phyloP scores from a whole-genome alignment of 2,797 vertebrate genomes.

The Zalophus californianus region DNA sequence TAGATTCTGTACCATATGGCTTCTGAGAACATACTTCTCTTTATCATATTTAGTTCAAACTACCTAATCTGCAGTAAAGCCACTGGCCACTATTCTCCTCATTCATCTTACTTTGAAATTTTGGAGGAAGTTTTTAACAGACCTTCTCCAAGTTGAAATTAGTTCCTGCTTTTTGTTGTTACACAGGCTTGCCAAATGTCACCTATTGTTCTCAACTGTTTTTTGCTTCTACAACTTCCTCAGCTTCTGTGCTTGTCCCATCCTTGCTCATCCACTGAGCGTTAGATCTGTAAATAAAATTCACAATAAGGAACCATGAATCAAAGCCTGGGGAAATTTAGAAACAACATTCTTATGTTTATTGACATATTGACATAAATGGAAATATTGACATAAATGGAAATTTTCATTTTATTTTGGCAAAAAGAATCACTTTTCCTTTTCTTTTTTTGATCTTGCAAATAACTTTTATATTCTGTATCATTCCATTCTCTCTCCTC shows the following conservation, averaged over 20 bases:
- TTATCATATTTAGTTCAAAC: not conserved
- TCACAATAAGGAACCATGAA: not conserved
- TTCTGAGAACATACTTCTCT: not conserved
- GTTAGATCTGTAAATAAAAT: not conserved
- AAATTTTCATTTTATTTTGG: not conserved
- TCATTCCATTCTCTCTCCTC: not conserved
- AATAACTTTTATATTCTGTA: not conserved
- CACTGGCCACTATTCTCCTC: not conserved
- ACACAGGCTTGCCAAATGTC: not conserved
- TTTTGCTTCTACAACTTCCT: not conserved
- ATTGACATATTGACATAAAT: not conserved
- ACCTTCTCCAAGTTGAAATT: not conserved
- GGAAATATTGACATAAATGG: not conserved
- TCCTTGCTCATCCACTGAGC: not conserved
- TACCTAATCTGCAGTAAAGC: not conserved
- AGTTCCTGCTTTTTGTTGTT: not conserved
- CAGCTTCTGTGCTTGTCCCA: not conserved
- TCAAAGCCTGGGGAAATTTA: not conserved
- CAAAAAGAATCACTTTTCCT: not conserved
- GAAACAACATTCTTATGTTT: not conserved
- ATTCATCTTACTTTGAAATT: constrained; percentile 31
- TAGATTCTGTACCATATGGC: not conserved
- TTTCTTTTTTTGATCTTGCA: not conserved
- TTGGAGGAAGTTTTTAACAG: not conserved
- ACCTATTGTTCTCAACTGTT: not conserved